These are phyloP conservation scores for Cyphomyrus discorhynchus DNA, from an alignment of 2,113 vertebrate species.

Conservation along the genomic window DNA sequence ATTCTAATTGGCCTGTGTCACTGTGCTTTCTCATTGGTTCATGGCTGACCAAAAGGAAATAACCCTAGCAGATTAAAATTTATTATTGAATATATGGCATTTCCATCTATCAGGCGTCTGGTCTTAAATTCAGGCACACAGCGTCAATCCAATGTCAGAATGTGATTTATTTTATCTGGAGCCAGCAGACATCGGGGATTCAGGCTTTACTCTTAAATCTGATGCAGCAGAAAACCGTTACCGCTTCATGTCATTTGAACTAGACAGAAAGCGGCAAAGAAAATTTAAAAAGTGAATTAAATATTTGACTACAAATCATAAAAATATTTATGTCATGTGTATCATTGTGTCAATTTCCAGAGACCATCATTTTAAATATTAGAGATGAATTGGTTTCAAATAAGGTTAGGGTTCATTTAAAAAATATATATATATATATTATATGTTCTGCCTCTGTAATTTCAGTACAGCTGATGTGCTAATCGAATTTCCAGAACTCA, in stretches of 20 bases:
- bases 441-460: not conserved
- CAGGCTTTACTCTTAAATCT: not conserved
- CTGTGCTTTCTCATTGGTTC: not conserved
- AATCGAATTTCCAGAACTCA: not conserved
- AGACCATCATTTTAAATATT: not conserved
- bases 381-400: not conserved
- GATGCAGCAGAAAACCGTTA: not conserved
- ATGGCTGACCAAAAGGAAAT: not conserved
- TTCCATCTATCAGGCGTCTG: not conserved
- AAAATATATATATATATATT: not conserved
- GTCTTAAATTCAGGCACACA: not conserved
- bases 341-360: not conserved
- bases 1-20: not conserved
- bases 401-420: not conserved
- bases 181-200: not conserved
- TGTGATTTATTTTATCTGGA: slow-evolving; percentile 1
- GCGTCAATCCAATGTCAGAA: not conserved
- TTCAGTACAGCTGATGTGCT: not conserved
- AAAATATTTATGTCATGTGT: not conserved
- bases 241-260: not conserved
- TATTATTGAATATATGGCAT: not conserved
- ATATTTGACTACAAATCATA: not conserved
- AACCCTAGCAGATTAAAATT: not conserved
- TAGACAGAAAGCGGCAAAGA: not conserved
- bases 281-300: not conserved